Base-by-base conservation (phyloP, 2,888 invertebrate species). In the Plebejus melissa region DNA sequence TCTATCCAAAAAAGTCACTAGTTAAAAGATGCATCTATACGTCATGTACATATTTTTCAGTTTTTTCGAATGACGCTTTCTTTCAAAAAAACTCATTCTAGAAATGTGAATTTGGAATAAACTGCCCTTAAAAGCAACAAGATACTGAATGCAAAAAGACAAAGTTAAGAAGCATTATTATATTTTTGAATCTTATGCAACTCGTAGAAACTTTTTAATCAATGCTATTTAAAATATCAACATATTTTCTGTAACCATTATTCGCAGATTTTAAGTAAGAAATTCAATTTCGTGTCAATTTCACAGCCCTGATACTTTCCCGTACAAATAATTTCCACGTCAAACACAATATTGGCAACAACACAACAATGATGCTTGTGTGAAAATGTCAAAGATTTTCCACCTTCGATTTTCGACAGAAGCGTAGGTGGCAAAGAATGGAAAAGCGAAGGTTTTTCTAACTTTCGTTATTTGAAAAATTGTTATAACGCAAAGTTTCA, bases 311-410 rank as follows among this genome's bases (percentile, higher is more conserved):
- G 80, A 81, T 80, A 81, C 84, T 82, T 83, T 85, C 82, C 80
- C 83, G 85, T 83, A 82, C 86, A 87, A 89, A 88, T 87, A 88
- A 90, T 88, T 87, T 88, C 86, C 83, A 81, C 85, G 90, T 91
- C 91, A 90, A 88, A 87, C 82, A 86, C 91, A 90, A 87, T 84
- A 81, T 84, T 70, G 70, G 41, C 38, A 41, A 11, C 70, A 41
- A 9, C n/a, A 41, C 41, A 38, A 89, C 89, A 90, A 90, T 87
- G 87, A 85, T 80, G 83, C 80, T 81, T 82, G 85, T 88, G 84
- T 86, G 85, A 86, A 86, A 71, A 86, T 79, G 85, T 86, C 86
- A 85, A 81, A 80, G 77, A 80, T 79, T 79, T 79, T 79, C 79
- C 78, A 76, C 74, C 46, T 69, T 75, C 74, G 77, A 76, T 74